These are phyloP conservation scores for Falco punctatus DNA, from an alignment of 2,113 vertebrate genomes.

Conservation along the genomic window DNA sequence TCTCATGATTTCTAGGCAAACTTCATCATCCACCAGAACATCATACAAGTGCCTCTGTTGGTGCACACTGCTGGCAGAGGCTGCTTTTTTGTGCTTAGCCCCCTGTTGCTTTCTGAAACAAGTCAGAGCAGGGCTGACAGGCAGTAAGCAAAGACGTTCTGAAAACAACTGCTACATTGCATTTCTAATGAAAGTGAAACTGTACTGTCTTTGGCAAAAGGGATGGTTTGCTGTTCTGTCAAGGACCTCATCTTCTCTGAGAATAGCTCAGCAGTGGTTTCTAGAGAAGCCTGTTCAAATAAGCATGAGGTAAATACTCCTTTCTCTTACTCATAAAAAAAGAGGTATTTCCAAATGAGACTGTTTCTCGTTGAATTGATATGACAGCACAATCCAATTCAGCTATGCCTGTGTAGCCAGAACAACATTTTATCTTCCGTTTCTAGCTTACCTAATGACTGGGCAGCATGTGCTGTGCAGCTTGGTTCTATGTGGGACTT, in stretches of 20 bases:
- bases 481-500: background rate
- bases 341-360: rapidly evolving
- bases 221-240: background rate
- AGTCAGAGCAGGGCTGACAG: background rate
- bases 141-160: background rate
- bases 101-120: background rate
- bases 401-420: background rate
- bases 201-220: background rate
- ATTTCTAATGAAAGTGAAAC: background rate
- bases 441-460: background rate
- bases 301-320: background rate
- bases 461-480: background rate
- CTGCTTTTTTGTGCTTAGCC: background rate
- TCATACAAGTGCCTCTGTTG: background rate
- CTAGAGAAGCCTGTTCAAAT: background rate
- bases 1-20: background rate
- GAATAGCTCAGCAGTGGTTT: background rate
- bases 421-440: background rate
- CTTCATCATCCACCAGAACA: background rate
- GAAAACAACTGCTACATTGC: rapidly evolving
- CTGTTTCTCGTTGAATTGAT: background rate
- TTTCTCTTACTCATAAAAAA: background rate
- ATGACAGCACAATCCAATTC: background rate
- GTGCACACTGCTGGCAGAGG: background rate
- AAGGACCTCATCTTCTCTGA: background rate